Evolutionary conservation across 2,888 invertebrate species (phyloP).

Genomic region (Chrysodeixis includens): DNA sequence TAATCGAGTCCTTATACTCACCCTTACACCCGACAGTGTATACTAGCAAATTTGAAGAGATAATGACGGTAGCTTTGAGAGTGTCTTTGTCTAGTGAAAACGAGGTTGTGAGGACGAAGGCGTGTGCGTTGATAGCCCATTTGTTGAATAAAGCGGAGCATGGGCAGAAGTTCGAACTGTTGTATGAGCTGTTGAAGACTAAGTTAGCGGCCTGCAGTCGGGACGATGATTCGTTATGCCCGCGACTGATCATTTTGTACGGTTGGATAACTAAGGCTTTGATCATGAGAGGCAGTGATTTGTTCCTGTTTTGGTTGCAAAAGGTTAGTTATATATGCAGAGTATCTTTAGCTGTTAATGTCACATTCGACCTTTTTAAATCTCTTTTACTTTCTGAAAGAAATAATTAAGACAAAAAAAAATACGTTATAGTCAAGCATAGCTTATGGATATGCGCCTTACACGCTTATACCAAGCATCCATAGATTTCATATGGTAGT

Average conservation of each 20-base stretch:
- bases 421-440: too few species aligned
- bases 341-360: too few species aligned
- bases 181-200: conserved; percentile 76
- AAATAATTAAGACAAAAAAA: too few species aligned
- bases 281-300: conserved; percentile 77
- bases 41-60: conserved; percentile 71
- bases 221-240: conserved; percentile 66
- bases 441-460: too few species aligned
- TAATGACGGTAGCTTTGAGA: conserved; percentile 75
- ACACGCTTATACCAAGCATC: too few species aligned
- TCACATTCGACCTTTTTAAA: too few species aligned
- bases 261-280: conserved; percentile 83
- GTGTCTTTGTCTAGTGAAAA: conserved; percentile 75
- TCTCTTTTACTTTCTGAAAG: too few species aligned
- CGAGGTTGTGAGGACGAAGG: conserved; percentile 74
- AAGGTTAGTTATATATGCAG: conserved; percentile 68
- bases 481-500: neutral
- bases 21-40: conserved; percentile 80
- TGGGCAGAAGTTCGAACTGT: conserved; percentile 77
- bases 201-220: conserved; percentile 65
- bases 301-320: conserved; percentile 80
- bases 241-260: conserved; percentile 74
- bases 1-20: conserved; percentile 87
- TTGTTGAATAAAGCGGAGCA: conserved; percentile 89
- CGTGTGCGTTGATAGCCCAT: conserved; percentile 88